These are phyloP conservation scores for Mythimna impura DNA, from an alignment of 2,888 invertebrate genomes.

Conservation along the genomic window DNA sequence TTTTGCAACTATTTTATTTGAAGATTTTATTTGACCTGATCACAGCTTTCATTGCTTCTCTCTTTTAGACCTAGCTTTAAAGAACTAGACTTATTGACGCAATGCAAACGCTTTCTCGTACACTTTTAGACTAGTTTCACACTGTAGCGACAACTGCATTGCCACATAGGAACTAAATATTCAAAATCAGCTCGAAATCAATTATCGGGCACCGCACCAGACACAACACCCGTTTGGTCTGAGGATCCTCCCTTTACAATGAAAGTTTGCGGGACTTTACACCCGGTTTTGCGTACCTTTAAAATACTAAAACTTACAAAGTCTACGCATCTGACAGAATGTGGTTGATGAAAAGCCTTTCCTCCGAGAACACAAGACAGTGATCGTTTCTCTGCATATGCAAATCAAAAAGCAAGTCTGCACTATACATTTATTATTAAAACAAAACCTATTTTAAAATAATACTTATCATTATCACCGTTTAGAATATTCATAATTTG, in stretches of 20 bases:
- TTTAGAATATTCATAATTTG: not conserved
- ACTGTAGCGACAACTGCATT: too few relatives aligned
- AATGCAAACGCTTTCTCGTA: not conserved
- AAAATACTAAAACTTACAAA: not conserved
- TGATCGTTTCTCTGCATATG: too few relatives aligned
- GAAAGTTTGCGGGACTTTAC: too few relatives aligned
- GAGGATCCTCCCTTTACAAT: too few relatives aligned
- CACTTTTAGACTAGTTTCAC: not conserved
- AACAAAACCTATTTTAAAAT: constrained; percentile 14
- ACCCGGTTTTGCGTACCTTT: too few relatives aligned
- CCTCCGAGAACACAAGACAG: not conserved
- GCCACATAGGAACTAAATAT: too few relatives aligned
- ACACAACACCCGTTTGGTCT: too few relatives aligned
- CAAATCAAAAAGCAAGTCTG: not conserved
- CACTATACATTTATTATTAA: not conserved
- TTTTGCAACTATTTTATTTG: not conserved
- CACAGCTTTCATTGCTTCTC: too few relatives aligned
- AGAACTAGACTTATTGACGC: not conserved
- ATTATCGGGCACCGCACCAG: too few relatives aligned
- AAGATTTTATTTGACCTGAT: not conserved
- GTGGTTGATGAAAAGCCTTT: not conserved
- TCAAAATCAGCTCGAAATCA: too few relatives aligned
- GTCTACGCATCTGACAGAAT: not conserved
- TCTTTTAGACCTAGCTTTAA: not conserved
- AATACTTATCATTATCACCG: constrained; percentile 9